phyloP scores from a whole-genome alignment of 2,113 vertebrate species.

The Sinocyclocheilus anshuiensis region DNA sequence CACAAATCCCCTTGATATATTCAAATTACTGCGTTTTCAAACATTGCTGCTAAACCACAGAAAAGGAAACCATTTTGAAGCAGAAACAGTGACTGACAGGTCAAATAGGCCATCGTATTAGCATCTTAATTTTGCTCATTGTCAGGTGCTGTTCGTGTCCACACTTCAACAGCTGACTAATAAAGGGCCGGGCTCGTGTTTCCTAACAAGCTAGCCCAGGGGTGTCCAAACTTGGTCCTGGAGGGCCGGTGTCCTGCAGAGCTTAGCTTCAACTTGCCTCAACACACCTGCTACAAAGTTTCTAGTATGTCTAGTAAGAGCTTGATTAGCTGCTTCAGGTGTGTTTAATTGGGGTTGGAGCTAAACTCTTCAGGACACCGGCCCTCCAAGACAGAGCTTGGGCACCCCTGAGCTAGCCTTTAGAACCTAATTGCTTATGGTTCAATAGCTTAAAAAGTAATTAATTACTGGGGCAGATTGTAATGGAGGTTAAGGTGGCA shows the following conservation, averaged over 20 bases:
- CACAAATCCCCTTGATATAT: background rate
- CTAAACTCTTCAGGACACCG: too few relatives aligned
- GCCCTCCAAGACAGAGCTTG: too few relatives aligned
- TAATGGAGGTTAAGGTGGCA: constrained; percentile 78
- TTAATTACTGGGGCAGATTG: constrained; percentile 76
- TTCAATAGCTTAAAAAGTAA: constrained; percentile 80
- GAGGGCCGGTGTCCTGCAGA: too few relatives aligned
- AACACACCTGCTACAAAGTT: too few relatives aligned
- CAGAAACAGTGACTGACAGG: constrained; percentile 67
- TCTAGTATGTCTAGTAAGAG: too few relatives aligned
- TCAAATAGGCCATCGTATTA: constrained; percentile 69
- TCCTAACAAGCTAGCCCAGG: constrained; percentile 73
- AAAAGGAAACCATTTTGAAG: background rate
- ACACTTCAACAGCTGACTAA: constrained; percentile 72
- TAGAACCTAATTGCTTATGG: constrained; percentile 79
- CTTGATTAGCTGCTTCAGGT: too few relatives aligned
- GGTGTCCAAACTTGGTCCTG: too few relatives aligned
- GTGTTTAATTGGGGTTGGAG: too few relatives aligned
- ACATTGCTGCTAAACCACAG: background rate
- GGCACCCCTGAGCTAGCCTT: constrained; percentile 74
- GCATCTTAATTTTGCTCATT: constrained; percentile 72
- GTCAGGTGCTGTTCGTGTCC: constrained; percentile 72
- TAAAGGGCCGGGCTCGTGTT: constrained; percentile 72
- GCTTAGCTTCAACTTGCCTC: too few relatives aligned
- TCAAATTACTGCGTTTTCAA: background rate